Evolutionary conservation across 2,113 vertebrate species (phyloP).

Genomic region (Mellivora capensis): DNA sequence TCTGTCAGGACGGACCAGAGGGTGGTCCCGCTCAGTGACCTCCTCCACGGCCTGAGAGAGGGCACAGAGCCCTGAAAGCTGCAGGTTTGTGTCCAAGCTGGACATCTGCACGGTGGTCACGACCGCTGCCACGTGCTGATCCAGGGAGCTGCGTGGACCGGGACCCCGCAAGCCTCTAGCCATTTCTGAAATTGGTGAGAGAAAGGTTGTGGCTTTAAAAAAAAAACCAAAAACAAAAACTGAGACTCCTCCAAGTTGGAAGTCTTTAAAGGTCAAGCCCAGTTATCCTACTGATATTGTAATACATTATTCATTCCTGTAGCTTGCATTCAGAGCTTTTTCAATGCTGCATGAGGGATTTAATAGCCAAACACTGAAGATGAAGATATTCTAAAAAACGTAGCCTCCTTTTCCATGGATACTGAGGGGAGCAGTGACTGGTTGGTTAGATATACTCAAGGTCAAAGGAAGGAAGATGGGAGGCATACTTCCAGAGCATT

Average conservation of each 20-base stretch:
- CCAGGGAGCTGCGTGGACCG: slow-evolving; percentile 82
- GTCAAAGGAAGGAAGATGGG: not conserved
- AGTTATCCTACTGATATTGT: not conserved
- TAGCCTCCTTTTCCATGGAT: not conserved
- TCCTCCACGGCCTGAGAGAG: slow-evolving; percentile 87
- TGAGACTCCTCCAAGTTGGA: not conserved
- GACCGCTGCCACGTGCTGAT: slow-evolving; percentile 80
- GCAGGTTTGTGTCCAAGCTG: slow-evolving; percentile 79
- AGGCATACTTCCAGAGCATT: not conserved
- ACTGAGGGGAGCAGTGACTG: not conserved
- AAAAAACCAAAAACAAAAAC: not conserved
- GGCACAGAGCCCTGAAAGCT: slow-evolving; percentile 84
- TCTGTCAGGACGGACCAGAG: slow-evolving; percentile 59
- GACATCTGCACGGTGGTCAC: slow-evolving; percentile 86
- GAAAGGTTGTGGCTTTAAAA: not conserved
- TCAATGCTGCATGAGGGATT: not conserved
- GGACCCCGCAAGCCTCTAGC: slow-evolving; percentile 80
- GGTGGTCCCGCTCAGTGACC: slow-evolving; percentile 71
- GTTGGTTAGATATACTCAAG: not conserved
- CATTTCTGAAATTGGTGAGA: slow-evolving; percentile 74
- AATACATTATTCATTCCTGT: not conserved
- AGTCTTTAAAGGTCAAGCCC: not conserved
- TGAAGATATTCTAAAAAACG: not conserved
- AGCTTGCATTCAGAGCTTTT: not conserved
- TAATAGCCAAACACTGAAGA: not conserved